Percentiles rank a stretch among this genome's conserved stretches.
Evolutionary conservation across 2,113 vertebrate genomes (phyloP).

Genomic region (Syrmaticus mikado): DNA sequence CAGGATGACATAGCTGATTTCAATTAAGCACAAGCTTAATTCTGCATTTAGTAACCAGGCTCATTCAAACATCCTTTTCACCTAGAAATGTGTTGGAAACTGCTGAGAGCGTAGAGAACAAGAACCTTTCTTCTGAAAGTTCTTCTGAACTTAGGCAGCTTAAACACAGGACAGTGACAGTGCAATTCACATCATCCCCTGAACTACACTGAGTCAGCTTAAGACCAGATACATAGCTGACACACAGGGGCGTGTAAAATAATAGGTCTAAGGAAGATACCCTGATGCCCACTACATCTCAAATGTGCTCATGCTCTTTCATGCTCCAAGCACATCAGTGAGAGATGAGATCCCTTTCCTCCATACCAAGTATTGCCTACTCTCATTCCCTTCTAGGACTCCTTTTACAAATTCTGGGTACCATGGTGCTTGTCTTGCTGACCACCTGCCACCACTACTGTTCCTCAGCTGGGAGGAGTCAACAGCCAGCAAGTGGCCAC

Average conservation of each 20-base stretch:
- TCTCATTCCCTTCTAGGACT: not conserved
- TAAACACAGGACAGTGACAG: not conserved
- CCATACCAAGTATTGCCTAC: not conserved
- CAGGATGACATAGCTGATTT: not conserved
- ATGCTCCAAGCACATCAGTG: not conserved
- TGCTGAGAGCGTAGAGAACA: not conserved
- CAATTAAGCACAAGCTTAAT: not conserved
- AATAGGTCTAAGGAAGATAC: not conserved
- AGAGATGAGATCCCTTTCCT: not conserved
- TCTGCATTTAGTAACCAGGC: not conserved
- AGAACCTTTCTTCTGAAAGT: not conserved
- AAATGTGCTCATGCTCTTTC: not conserved
- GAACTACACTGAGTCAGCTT: fast-evolving
- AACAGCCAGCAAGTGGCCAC: not conserved
- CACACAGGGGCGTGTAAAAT: not conserved
- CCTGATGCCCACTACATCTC: not conserved
- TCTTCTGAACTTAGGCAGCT: fast-evolving
- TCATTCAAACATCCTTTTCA: not conserved
- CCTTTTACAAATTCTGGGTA: not conserved
- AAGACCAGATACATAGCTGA: not conserved
- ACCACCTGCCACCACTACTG: not conserved
- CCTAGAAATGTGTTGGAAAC: not conserved
- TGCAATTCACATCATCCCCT: fast-evolving
- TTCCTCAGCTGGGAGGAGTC: not conserved
- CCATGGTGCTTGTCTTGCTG: not conserved